A percentile compares a stretch with the other conserved stretches of the same genome.
Evolutionary conservation across 2,888 invertebrate genomes (phyloP).

Genomic region (Cheilosia vernalis): DNA sequence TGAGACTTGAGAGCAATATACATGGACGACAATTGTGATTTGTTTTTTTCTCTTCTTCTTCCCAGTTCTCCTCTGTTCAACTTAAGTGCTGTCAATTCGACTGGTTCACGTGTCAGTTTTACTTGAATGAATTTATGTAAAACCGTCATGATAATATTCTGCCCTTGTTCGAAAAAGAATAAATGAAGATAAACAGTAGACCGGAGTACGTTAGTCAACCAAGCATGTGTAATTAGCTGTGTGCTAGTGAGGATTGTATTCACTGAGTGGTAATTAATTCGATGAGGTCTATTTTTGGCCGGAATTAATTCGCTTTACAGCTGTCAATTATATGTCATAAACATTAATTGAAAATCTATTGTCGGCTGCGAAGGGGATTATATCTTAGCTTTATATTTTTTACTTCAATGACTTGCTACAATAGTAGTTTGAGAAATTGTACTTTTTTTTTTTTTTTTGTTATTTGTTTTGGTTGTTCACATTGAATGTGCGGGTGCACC

Average conservation of each 20-base stretch:
- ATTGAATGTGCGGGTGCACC: background rate
- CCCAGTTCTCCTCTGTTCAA: conserved; percentile 30
- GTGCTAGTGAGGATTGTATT: conserved; percentile 66
- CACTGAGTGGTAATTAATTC: conserved; percentile 65
- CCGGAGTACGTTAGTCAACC: conserved; percentile 50
- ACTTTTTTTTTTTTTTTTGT: background rate
- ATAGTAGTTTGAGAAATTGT: no score
- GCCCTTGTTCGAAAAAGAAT: conserved; percentile 31
- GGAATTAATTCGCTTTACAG: conserved; percentile 42
- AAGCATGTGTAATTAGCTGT: conserved; percentile 68
- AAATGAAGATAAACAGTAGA: conserved; percentile 34
- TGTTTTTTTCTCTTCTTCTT: conserved; percentile 25
- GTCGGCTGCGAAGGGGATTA: conserved; percentile 18
- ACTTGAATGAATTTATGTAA: conserved; percentile 65
- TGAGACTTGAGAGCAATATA: conserved; percentile 46
- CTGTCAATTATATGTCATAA: conserved; percentile 72
- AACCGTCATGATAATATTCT: conserved; percentile 48
- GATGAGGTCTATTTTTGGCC: conserved; percentile 60
- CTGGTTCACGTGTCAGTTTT: conserved; percentile 68
- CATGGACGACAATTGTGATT: conserved; percentile 57
- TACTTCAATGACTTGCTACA: conserved; percentile 16
- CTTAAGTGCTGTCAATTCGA: conserved; percentile 59
- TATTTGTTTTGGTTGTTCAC: no score
- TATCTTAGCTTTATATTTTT: conserved; percentile 8
- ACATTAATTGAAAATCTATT: conserved; percentile 60